Evolutionary conservation across 1,140 invertebrate genomes (phyloP), one percentile per base, ranked within the genome.

Genomic region (Lordiphosa mommai): DNA sequence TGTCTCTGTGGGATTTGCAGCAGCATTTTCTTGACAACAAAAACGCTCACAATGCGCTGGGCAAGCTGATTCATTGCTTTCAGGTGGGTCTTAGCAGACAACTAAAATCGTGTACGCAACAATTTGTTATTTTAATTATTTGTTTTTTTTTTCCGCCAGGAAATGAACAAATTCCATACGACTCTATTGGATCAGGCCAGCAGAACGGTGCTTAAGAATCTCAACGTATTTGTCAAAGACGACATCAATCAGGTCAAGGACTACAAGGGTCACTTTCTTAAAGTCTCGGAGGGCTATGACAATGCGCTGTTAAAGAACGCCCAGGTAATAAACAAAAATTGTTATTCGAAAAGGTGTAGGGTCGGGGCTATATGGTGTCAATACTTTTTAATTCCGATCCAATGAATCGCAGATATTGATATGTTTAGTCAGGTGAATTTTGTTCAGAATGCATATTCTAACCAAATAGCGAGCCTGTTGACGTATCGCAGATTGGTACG

Each of bases 241-340:
- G 96, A 98, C 87, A 94, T 98, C 14, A 96, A 95, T 90, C 93
- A 93, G 80, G 95, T 96, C n/a, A 96, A 95, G 89, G 97, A 99
- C 74, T 94, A 94, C 49, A 94, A 94, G 77, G 93, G 94, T 66
- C 93, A 96, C 80, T 97, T 98, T 90, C 95, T 97, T 71, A 98
- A 97, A 91, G 95, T 97, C 40, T 97, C 96, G 46, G 92, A 93
- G 70, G 96, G 98, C 79, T 92, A 96, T 67, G 97, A 98, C 88
- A 92, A 92, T 87, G 95, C 95, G 12, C 90, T 98, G 68, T 92
- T 93, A 61, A 92, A 94, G 64, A 96, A 98, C 90, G 95, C 96
- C 1, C 94, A 97, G 90, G 87, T 87, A n/a, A 10, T 1, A 6
- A 6, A 23, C 20, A n/a, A n/a, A n/a, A n/a, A n/a, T n/a, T n/a